A percentile compares a stretch with the other conserved stretches of the same genome.
Evolutionary conservation across 2,113 vertebrate species (phyloP).

Genomic region (Zeus faber): DNA sequence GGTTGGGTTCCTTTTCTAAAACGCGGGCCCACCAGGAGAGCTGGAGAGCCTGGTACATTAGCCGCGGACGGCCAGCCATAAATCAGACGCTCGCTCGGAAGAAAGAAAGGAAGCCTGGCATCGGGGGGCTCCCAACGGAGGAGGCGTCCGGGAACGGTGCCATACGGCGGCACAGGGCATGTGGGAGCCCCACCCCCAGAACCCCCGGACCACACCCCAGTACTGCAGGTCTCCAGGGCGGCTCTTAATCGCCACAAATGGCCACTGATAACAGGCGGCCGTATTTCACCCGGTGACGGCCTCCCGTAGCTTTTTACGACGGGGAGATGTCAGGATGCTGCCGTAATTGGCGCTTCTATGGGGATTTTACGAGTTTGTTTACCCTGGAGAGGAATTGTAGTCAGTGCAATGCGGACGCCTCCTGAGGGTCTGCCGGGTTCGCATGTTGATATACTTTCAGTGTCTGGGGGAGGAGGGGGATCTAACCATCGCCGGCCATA

Average conservation of each 20-base stretch:
- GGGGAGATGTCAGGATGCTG: constrained; percentile 75
- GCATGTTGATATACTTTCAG: constrained; percentile 44
- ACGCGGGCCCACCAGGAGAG: constrained; percentile 79
- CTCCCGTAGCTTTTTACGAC: constrained; percentile 78
- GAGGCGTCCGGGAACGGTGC: constrained; percentile 53
- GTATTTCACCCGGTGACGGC: constrained; percentile 79
- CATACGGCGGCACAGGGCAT: too few relatives aligned
- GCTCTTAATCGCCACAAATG: constrained; percentile 81
- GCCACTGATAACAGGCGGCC: constrained; percentile 83
- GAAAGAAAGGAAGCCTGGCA: constrained; percentile 58
- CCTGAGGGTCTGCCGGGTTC: constrained; percentile 32
- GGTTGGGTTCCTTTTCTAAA: constrained; percentile 70
- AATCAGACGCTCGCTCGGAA: constrained; percentile 79
- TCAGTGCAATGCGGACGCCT: constrained; percentile 43
- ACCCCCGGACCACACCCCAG: not conserved
- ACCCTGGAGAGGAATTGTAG: constrained; percentile 59
- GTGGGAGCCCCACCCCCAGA: not conserved
- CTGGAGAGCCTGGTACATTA: constrained; percentile 86
- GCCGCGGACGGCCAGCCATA: constrained; percentile 83
- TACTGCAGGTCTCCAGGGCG: constrained; percentile 74
- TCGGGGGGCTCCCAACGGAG: constrained; percentile 24
- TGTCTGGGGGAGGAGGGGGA: constrained; percentile 16
- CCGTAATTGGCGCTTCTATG: constrained; percentile 85
- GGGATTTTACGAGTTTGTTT: constrained; percentile 82
- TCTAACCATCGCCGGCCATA: constrained; percentile 46